Conservation (phyloP, 2,888 invertebrate species). For the Drosophila percnosoma region DNA sequence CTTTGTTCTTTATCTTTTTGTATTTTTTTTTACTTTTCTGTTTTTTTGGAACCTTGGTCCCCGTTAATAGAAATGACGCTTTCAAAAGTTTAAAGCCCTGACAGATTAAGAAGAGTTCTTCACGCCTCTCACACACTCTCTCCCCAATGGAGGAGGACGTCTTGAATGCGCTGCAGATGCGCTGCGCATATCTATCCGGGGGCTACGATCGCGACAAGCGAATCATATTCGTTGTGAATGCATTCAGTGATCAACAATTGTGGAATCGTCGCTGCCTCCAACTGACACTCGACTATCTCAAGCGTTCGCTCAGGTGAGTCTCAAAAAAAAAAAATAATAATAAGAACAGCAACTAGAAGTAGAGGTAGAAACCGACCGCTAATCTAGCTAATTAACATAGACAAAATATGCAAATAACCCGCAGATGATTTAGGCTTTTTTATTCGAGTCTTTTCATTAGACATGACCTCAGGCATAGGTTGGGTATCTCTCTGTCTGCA, state of each 20-base stretch:
- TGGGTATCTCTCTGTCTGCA: neutral
- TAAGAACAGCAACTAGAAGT: neutral
- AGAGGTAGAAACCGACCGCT: slow-evolving; percentile 34
- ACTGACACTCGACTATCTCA: slow-evolving; percentile 83
- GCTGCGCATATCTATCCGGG: slow-evolving; percentile 88
- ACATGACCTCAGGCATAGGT: slow-evolving; percentile 15
- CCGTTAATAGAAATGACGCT: slow-evolving; percentile 54
- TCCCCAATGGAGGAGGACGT: slow-evolving; percentile 86
- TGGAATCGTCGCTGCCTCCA: slow-evolving; percentile 84
- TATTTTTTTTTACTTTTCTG: neutral
- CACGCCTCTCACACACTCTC: slow-evolving; percentile 1
- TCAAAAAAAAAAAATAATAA: neutral
- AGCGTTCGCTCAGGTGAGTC: slow-evolving; percentile 84
- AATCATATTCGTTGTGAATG: slow-evolving; percentile 87
- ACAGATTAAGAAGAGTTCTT: slow-evolving; percentile 37
- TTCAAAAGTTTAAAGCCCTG: slow-evolving; percentile 31
- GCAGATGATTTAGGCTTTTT: slow-evolving; percentile 55
- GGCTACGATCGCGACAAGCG: slow-evolving; percentile 88
- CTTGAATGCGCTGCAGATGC: slow-evolving; percentile 87
- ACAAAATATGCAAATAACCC: slow-evolving; percentile 67
- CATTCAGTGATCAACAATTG: slow-evolving; percentile 87
- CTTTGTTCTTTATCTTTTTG: slow-evolving; percentile 10
- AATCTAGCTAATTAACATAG: slow-evolving; percentile 63
- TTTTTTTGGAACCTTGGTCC: neutral
- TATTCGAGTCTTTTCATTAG: slow-evolving; percentile 61